These are phyloP conservation scores for Nebria brevicollis DNA, from an alignment of 2,888 invertebrate species.

Conservation along the genomic window DNA sequence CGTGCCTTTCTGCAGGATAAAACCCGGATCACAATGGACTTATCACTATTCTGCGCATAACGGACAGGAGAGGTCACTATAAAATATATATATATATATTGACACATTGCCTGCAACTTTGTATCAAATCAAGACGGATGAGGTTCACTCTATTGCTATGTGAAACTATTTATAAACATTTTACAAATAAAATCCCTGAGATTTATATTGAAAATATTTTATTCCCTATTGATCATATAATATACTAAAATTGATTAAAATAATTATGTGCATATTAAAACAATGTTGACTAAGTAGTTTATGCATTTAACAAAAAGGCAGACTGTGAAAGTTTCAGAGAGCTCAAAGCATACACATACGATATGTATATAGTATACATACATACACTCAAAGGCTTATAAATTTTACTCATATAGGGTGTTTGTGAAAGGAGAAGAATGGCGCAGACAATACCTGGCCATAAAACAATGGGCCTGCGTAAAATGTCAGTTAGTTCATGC, in stretches of 20 bases:
- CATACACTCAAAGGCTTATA: too few relatives aligned
- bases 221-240: too few relatives aligned
- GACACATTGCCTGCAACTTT: neutral
- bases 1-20: neutral
- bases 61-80: neutral
- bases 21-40: neutral
- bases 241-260: too few relatives aligned
- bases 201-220: too few relatives aligned
- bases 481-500: constrained; percentile 24
- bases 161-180: neutral
- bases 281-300: too few relatives aligned
- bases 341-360: too few relatives aligned
- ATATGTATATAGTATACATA: too few relatives aligned
- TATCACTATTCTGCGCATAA: neutral
- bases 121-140: neutral
- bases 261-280: too few relatives aligned
- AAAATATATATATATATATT: neutral
- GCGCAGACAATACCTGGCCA: constrained; percentile 21
- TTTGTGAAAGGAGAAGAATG: neutral
- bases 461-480: constrained; percentile 35
- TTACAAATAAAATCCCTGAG: neutral
- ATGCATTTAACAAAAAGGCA: neutral
- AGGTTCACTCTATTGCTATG: neutral
- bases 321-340: too few relatives aligned
- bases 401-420: neutral